Evolutionary conservation across 2,888 invertebrate genomes (phyloP).

Genomic region (Napeogenes sylphis): DNA sequence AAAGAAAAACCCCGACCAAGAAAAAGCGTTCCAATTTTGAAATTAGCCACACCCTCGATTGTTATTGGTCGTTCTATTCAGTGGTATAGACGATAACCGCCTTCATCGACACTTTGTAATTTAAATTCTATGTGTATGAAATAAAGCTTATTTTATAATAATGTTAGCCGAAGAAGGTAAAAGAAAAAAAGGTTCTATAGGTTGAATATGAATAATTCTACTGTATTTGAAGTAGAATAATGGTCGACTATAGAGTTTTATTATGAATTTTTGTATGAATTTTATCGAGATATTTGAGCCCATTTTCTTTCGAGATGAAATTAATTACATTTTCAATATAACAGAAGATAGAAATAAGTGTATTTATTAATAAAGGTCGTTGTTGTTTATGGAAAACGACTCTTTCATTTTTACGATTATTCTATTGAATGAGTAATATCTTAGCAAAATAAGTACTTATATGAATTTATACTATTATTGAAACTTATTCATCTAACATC

Average conservation of each 20-base stretch:
- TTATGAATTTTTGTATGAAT: slow-evolving; percentile 32
- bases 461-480: too few relatives aligned
- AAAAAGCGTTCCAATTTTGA: slow-evolving; percentile 70
- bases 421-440: too few relatives aligned
- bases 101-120: background rate
- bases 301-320: slow-evolving; percentile 8
- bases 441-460: too few relatives aligned
- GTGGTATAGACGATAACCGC: slow-evolving; percentile 37
- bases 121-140: background rate
- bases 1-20: slow-evolving; percentile 47
- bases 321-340: slow-evolving; percentile 9
- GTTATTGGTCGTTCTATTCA: slow-evolving; percentile 59
- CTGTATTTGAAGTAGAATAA: slow-evolving; percentile 40
- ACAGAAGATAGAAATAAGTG: background rate
- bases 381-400: too few relatives aligned
- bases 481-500: too few relatives aligned
- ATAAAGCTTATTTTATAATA: slow-evolving; percentile 24
- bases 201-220: slow-evolving; percentile 47
- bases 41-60: slow-evolving; percentile 69
- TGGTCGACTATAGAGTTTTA: slow-evolving; percentile 30
- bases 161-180: slow-evolving; percentile 13
- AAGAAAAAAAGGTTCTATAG: slow-evolving; percentile 30
- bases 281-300: slow-evolving; percentile 26
- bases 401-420: too few relatives aligned
- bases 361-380: background rate